These are phyloP conservation scores for Phyllostomus hastatus DNA, from an alignment of 2,113 vertebrate genomes.

Conservation along the genomic window DNA sequence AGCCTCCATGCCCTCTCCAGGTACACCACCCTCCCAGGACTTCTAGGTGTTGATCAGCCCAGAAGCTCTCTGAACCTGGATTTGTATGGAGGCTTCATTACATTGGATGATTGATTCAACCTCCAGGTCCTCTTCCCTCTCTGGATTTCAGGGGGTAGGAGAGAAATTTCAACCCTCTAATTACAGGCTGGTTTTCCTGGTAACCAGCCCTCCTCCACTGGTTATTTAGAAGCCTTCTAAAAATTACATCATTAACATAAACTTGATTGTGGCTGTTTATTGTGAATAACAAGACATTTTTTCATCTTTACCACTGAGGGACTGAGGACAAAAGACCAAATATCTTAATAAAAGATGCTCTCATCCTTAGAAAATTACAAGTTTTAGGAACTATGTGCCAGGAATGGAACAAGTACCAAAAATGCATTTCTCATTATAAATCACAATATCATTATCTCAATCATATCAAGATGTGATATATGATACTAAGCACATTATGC, in stretches of 20 bases:
- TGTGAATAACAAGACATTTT: background rate
- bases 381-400: background rate
- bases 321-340: background rate
- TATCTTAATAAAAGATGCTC: background rate
- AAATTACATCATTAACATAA: background rate
- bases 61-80: background rate
- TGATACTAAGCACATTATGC: background rate
- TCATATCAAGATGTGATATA: background rate
- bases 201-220: background rate
- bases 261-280: background rate
- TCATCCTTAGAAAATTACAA: background rate
- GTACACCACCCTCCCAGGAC: background rate
- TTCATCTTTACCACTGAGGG: background rate
- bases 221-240: background rate
- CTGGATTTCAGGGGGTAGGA: background rate
- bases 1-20: background rate
- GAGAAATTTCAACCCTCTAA: background rate
- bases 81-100: background rate
- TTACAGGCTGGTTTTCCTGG: background rate
- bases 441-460: background rate
- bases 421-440: background rate
- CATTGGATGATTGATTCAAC: background rate
- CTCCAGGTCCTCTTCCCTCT: background rate
- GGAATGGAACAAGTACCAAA: background rate
- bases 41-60: background rate